A percentile compares a stretch with the other conserved stretches of the same genome.
phyloP scores from a whole-genome alignment of 2,888 invertebrate species.

The Lomographa bimaculata region DNA sequence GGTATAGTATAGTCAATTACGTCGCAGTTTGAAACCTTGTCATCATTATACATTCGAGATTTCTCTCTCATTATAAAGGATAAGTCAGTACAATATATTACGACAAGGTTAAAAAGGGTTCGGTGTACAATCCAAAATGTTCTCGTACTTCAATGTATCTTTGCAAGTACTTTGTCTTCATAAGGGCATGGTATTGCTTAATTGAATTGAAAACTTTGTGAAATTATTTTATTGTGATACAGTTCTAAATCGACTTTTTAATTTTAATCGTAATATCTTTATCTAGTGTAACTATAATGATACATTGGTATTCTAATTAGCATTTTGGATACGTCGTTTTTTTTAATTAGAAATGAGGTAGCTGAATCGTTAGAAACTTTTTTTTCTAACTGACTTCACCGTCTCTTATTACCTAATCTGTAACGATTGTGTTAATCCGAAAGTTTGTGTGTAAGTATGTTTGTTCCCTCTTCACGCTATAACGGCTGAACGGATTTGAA shows the following conservation, averaged over 20 bases:
- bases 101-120: too few relatives aligned
- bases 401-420: too few relatives aligned
- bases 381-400: too few relatives aligned
- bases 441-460: too few relatives aligned
- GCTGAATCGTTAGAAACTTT: conserved; percentile 12
- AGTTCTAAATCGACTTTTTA: background rate
- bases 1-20: conserved; percentile 13
- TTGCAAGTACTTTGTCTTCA: conserved; percentile 1
- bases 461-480: too few relatives aligned
- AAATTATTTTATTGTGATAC: background rate
- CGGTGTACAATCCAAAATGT: too few relatives aligned
- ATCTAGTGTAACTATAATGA: conserved; percentile 50
- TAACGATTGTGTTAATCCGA: too few relatives aligned
- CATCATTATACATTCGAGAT: background rate
- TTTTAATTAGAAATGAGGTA: conserved; percentile 21
- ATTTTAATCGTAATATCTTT: conserved; percentile 37
- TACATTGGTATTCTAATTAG: conserved; percentile 60
- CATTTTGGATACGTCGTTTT: conserved; percentile 46
- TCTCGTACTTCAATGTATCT: background rate
- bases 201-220: too few relatives aligned
- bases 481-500: too few relatives aligned
- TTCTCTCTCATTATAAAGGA: background rate
- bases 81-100: background rate
- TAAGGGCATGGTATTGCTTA: background rate
- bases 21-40: conserved; percentile 9